Base-by-base conservation (phyloP, 2,888 invertebrate genomes). In the Tinea pellionella region DNA sequence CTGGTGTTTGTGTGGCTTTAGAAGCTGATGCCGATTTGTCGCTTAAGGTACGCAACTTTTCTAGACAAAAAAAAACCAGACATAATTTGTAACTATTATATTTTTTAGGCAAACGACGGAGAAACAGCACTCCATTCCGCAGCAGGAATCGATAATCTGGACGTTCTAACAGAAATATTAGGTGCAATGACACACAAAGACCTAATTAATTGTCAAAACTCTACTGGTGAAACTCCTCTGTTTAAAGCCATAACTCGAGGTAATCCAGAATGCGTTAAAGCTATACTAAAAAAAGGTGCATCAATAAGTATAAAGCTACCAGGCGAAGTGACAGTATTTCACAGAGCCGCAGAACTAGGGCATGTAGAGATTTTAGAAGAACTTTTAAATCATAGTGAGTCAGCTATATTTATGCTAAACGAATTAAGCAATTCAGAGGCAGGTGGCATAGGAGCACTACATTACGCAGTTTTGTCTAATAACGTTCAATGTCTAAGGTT, bases 321-420 rank as follows among this genome's bases (percentile, higher is more conserved):
- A 13, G 85, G 85, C 15, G 77, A 87, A 19, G 73, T 84, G 0
- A 91, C 89, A 43, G 86, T 91, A 56, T 74, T 92, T n/a, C 91
- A 91, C 64, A 73, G 89, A 61, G 90, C 91, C 37, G 88, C 90
- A 43, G 89, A 88, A 65, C 70, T 81, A 63, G 90, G 90, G 0
- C 80, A 89, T 62, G 64, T 79, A 15, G 85, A 88, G 60, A 89
- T 90, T 66, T 79, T 92, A 9, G 82, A 82, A 68, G 72, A 80
- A 19, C 73, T 92, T 51, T 67, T 91, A 29, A 78, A 80, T 67
- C 68, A 80, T 68, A 70, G 89, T 68, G 70, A 84, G 72, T 63
- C 69, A 15, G 74, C 81, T 0, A 63, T 67, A 60, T 63, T 62
- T 3, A 71, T 82, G 67, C 71, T 85, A 4, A 78, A 84, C 63